phyloP scores from a whole-genome alignment of 2,113 vertebrate species.

The Thinocorus orbignyianus region DNA sequence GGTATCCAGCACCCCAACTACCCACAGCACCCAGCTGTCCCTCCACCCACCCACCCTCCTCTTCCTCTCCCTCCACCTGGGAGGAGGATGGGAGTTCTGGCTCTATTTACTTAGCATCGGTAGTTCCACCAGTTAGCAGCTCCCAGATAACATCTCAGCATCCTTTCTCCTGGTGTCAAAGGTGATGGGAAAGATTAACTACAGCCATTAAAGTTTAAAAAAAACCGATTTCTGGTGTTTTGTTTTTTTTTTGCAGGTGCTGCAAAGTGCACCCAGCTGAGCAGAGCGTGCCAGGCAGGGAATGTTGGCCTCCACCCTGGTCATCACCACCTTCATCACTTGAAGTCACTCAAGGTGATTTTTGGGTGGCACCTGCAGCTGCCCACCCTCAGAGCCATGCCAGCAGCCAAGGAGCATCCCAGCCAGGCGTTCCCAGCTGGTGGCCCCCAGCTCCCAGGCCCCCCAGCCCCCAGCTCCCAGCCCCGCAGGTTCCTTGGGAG shows the following conservation, averaged over 20 bases:
- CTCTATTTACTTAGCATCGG: neutral
- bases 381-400: neutral
- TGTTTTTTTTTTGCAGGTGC: accelerated
- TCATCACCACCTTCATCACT: neutral
- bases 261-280: neutral
- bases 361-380: neutral
- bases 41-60: neutral
- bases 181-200: neutral
- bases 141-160: neutral
- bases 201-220: neutral
- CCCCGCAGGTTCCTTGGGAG: constrained; percentile 63
- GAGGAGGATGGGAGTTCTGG: neutral
- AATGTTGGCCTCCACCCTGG: accelerated
- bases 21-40: accelerated
- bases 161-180: neutral
- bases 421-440: neutral
- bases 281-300: neutral
- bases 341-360: neutral
- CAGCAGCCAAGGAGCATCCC: neutral
- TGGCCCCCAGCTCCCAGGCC: neutral
- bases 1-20: neutral
- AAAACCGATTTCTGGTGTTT: no score
- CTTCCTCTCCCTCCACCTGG: no score
- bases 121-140: neutral
- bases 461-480: neutral